A percentile compares a stretch with the other conserved stretches of the same genome.
Conservation (phyloP, 2,797 vertebrate genomes). For the Telmatherina bonti region DNA sequence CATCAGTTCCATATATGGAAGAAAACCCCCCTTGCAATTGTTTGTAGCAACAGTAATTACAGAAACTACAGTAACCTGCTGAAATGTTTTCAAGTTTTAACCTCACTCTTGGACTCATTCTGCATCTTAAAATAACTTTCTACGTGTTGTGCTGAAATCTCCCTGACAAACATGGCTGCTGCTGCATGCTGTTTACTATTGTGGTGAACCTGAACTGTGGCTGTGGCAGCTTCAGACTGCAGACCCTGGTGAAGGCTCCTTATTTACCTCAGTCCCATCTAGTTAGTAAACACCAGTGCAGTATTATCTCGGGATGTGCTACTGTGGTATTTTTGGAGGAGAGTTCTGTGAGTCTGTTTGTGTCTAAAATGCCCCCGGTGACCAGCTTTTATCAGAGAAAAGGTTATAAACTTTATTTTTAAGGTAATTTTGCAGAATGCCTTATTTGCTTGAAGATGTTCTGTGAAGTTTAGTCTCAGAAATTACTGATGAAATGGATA, state of each 20-base stretch:
- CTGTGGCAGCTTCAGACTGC: slow-evolving; percentile 44
- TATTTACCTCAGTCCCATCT: slow-evolving; percentile 11
- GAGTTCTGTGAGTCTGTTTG: not conserved
- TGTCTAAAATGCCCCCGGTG: slow-evolving; percentile 6
- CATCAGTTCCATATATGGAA: no score
- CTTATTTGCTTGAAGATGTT: slow-evolving; percentile 1
- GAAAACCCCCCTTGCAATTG: slow-evolving; percentile 43
- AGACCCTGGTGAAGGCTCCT: slow-evolving; percentile 28
- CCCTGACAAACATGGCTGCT: slow-evolving; percentile 60
- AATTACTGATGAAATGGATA: slow-evolving; percentile 55
- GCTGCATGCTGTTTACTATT: slow-evolving; percentile 57
- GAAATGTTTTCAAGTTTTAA: slow-evolving; percentile 55
- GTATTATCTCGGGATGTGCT: not conserved
- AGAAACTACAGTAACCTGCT: slow-evolving; percentile 41
- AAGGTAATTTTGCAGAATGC: slow-evolving; percentile 9
- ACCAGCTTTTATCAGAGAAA: not conserved
- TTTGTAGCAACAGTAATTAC: slow-evolving; percentile 36
- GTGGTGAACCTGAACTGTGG: slow-evolving; percentile 45
- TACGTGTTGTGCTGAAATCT: slow-evolving; percentile 54
- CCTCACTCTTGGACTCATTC: slow-evolving; percentile 49
- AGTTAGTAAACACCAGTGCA: not conserved
- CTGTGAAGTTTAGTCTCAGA: slow-evolving; percentile 21
- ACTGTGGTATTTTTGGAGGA: not conserved
- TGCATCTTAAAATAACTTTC: slow-evolving; percentile 64
- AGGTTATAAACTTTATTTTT: not conserved